Evolutionary conservation across 2,797 vertebrate genomes (phyloP), one percentile per base, ranked within the genome.

Genomic region (Lates japonicus): DNA sequence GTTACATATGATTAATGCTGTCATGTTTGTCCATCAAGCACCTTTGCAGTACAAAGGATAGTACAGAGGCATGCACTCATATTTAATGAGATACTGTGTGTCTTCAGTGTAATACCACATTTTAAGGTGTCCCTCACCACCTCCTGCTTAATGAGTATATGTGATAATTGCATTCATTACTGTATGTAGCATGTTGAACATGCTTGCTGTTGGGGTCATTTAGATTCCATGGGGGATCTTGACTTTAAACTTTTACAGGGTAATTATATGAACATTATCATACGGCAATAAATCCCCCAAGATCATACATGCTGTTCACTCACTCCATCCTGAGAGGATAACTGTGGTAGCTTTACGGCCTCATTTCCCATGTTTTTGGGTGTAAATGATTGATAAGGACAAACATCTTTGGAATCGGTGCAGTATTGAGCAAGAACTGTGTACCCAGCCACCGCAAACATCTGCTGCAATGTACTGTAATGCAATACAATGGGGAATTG

Each of bases 1-100:
- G 14, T 57, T 51, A 55, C 8, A 68, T 46, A 20, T 2, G 9
- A 19, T 42, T 25, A 31, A 55, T 0, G n/a, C 31, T 25, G 52
- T 52, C 14, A 8, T 33, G 16, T 75, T 81, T 55, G 20, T 49
- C 37, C n/a, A 5, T 70, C 46, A 60, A 46, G 33, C 29, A 62
- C 8, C n/a, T 58, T 62, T 67, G 68, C 20, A 74, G 11, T 8
- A 5, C 29, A 60, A 59, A 57, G 16, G 20, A 70, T 1, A 20
- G 64, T 33, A 16, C 20, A 39, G 29, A 58, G 63, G 68, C 7
- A 44, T 31, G 33, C 29, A 35, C 37, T 70, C 20, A 62, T 19
- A 22, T 46, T 46, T 42, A 31, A 48, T 54, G 33, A 49, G 29
- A 33, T 5, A 35, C 5, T 49, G 44, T 29, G 8, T 31, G 8